Conservation (phyloP, 2,888 invertebrate species). For the Cephus pulcher region DNA sequence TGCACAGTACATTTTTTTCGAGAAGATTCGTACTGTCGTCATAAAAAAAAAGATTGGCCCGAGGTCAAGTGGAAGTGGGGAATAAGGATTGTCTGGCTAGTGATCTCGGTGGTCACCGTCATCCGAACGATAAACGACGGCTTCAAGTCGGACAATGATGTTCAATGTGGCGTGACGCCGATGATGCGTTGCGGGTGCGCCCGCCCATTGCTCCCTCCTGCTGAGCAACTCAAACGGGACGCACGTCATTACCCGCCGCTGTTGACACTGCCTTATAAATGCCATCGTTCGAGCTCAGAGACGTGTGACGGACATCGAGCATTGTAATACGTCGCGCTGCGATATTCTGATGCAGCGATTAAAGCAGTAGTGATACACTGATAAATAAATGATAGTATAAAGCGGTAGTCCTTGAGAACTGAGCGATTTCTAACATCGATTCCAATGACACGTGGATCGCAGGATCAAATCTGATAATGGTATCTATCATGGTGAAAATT, state of each 20-base stretch:
- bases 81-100: conserved; percentile 15
- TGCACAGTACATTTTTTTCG: neutral
- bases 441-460: neutral
- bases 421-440: neutral
- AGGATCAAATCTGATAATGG: neutral
- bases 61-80: conserved; percentile 13
- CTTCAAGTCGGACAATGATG: conserved; percentile 56
- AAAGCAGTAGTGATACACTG: neutral
- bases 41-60: neutral
- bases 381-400: neutral
- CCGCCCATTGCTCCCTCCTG: conserved; percentile 42
- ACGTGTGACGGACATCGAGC: neutral
- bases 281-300: conserved; percentile 43
- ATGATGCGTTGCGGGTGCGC: conserved; percentile 54
- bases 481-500: neutral
- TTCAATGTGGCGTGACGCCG: conserved; percentile 59
- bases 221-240: conserved; percentile 44
- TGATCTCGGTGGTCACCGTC: conserved; percentile 29
- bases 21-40: neutral
- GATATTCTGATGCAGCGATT: neutral
- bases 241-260: conserved; percentile 59
- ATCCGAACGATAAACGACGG: conserved; percentile 53
- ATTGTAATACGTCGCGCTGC: neutral
- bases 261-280: conserved; percentile 61
- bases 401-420: neutral